Base-by-base conservation (phyloP, 2,888 invertebrate species). In the Liodrosophila aerea region DNA sequence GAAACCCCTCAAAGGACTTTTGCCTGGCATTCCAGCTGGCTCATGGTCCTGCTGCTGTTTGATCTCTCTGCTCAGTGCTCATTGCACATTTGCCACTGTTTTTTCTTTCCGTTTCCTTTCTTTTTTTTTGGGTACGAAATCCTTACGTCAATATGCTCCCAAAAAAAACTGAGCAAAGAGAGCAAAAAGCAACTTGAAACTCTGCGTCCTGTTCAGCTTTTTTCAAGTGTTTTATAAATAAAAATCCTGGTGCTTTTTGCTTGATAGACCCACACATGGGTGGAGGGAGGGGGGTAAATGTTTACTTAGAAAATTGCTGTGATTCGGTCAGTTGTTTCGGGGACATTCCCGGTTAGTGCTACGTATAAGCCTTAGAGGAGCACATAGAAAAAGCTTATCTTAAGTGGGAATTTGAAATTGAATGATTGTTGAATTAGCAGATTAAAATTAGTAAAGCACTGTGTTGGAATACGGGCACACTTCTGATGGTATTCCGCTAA, bases 191-290 rank as follows among this genome's bases (percentile, higher is more conserved):
- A 22, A 63, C 59, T 60, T 47, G 31, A 58, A 60, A 46, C 64
- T 70, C 34, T 58, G 49, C 43, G 57, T 67, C 46, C 64, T 68
- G 60, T 59, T 76, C 65, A 57, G 68, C 50, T 76, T 73, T 61
- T 69, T 77, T 77, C 72, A 64, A 78, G 78, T 82, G 82, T 82
- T 78, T 82, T 78, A 82, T 78, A 78, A 78, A 78, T 77, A 82
- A 78, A 76, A 80, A 65, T 73, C 57, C 67, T 40, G 52, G 41
- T 41, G 52, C 53, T 72, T 71, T 71, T 71, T 71, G 56, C 59
- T 62, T 43, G 45, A 64, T 64, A 50, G 44, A 49, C 52, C 33
- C 40, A 46, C 45, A 59, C 34, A 37, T 30, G 49, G 16, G 46
- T 33, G 36, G 7, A 18, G 9, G 15, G 36, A 18, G 12, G 7